Evolutionary conservation across 2,797 vertebrate species (phyloP).

Genomic region (Mus caroli): DNA sequence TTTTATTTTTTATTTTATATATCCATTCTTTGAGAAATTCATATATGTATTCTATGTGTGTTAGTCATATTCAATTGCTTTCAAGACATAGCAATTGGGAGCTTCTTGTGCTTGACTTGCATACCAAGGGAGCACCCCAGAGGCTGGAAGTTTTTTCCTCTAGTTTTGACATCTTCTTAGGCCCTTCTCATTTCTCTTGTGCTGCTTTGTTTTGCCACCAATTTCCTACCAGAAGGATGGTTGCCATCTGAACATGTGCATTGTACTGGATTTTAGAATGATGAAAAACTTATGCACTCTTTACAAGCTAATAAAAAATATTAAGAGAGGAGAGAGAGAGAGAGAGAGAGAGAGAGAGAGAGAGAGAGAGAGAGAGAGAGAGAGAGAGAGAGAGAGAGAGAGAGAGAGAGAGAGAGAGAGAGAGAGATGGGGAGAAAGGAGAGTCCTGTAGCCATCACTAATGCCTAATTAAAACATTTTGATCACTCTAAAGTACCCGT

Average conservation of each 20-base stretch:
- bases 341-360: background rate
- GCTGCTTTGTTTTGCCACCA: background rate
- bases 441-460: background rate
- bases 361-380: background rate
- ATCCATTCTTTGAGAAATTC: background rate
- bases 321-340: too few relatives aligned
- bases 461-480: conserved; percentile 58
- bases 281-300: background rate
- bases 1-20: background rate
- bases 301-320: conserved; percentile 1
- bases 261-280: background rate
- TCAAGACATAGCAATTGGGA: background rate
- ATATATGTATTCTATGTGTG: background rate
- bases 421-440: background rate
- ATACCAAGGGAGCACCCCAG: background rate
- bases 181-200: background rate
- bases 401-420: background rate
- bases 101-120: background rate
- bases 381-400: background rate
- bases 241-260: background rate
- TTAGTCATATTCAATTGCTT: background rate
- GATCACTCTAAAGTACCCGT: background rate
- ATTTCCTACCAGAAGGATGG: conserved; percentile 43
- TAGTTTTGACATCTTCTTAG: conserved; percentile 7
- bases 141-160: background rate